Evolutionary conservation across 2,888 invertebrate genomes (phyloP), one percentile per base, ranked within the genome.

Genomic region (Ophonus ardosiacus): DNA sequence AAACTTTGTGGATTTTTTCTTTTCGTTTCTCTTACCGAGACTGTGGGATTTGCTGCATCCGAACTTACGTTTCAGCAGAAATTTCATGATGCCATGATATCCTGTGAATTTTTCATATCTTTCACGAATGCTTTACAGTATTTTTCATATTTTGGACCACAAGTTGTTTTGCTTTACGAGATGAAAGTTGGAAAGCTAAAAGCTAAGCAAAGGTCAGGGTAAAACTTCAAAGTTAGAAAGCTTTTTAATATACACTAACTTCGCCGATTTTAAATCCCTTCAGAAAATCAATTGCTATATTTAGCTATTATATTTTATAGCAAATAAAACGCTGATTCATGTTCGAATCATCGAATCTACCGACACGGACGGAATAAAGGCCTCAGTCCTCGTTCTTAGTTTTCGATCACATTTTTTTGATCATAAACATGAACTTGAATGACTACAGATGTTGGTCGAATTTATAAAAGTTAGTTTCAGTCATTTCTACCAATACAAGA

Each of bases 111-210:
- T 84, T 84, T 84, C 84, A 84, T 84, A 84, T 84, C 76, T 76
- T 78, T 51, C 59, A 38, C 51, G 76, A 84, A 61, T 61, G 31
- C 59, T 78, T 63, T 78, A 84, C 63, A 63, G 76, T 84, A 82
- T 82, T 82, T 82, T 71, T 82, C 59, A 82, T 82, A 82, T 82
- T 82, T 82, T 57, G 82, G 82, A 82, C 71, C 82, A 82, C 82
- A 82, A 68, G 21, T 82, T 82, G 82, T 82, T 82, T 82, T 74
- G 74, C 59, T 82, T 24, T 24, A 63, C 57, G 59, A 38, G 18
- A 31, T 31, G 31, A 31, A 31, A 31, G 31, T 31, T 31, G 31
- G 5, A 31, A 31, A 31, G 31, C 31, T 31, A 21, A n/a, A n/a
- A 21, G 1, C 21, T 31, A 31, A 31, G 21, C 31, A 5, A 65